Evolutionary conservation across 2,797 vertebrate genomes (phyloP).

Genomic region (Hydrolagus colliei): DNA sequence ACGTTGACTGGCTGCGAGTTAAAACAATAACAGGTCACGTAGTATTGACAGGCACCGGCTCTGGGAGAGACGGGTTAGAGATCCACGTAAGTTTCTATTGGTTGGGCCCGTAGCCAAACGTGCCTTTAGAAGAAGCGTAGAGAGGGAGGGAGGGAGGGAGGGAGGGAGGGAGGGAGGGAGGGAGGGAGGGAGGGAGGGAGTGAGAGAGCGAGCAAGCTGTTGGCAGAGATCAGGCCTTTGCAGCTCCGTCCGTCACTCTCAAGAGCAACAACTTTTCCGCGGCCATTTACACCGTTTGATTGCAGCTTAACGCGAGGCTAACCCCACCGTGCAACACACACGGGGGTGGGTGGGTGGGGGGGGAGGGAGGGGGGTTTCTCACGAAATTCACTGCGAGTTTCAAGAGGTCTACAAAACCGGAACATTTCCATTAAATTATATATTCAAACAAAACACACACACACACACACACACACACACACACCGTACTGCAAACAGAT

Average conservation of each 20-base stretch:
- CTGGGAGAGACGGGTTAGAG: not conserved
- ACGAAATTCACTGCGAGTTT: too few relatives aligned
- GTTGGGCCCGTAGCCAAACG: conserved; percentile 7
- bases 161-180: too few relatives aligned
- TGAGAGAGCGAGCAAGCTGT: conserved; percentile 1
- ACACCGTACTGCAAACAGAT: not conserved
- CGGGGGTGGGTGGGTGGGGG: too few relatives aligned
- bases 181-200: too few relatives aligned
- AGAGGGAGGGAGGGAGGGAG: too few relatives aligned
- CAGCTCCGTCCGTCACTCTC: not conserved
- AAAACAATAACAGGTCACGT: conserved; percentile 21
- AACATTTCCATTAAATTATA: not conserved
- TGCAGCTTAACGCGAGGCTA: too few relatives aligned
- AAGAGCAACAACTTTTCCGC: not conserved
- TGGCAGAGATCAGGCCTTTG: not conserved
- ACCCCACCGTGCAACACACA: too few relatives aligned
- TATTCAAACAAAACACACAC: too few relatives aligned
- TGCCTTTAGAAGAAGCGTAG: not conserved
- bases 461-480: too few relatives aligned
- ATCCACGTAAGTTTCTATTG: conserved; percentile 11
- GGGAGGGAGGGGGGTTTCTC: too few relatives aligned
- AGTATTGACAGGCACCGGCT: conserved; percentile 9
- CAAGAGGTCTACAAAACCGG: not conserved
- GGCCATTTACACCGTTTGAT: not conserved
- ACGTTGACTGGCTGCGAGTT: conserved; percentile 20